Evolutionary conservation across 1,140 invertebrate genomes (phyloP), one percentile per base, ranked within the genome.

Genomic region (Heliconius congener): DNA sequence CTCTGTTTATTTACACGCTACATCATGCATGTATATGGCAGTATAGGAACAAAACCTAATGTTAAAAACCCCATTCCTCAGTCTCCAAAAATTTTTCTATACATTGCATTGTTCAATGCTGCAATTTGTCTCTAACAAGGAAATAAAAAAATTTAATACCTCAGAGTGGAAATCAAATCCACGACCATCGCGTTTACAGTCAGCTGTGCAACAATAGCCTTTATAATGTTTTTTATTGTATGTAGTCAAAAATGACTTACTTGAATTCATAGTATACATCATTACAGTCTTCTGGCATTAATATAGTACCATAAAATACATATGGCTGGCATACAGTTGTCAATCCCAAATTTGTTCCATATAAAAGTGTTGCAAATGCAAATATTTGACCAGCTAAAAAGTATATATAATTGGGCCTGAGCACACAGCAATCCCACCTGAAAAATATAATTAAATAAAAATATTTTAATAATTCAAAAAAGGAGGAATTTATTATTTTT

Each of bases 341-440:
- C 76, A 97, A 93, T 4, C 96, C 96, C 78, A 97, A 94, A 91
- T 97, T 96, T 1, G 96, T 96, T 71, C 96, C 96, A 87, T 96
- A 96, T 60, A 96, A 87, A 79, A 97, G 93, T 75, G 96, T 95
- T 52, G 94, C 84, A 70, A 96, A 94, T 27, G 95, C 96, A 84
- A 95, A 95, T 52, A 96, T 86, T 79, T 96, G 93, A 34, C 96
- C 96, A 55, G 92, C 86, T 23, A 97, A 83, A 85, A 96, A 97
- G 90, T 95, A 96, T 57, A 88, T 93, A 71, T 96, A 95, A 86
- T 97, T 97, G 81, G 95, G 95, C 74, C 95, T 93, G 70, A 96
- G 95, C 79, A 97, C 95, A 87, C 97, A 97, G 84, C 96, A 97
- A 85, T 97, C 96, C 88, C 97, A 94, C 97, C 97, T 97, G 86